Base-by-base conservation (phyloP, 2,888 invertebrate genomes). In the Anaspis maculata region DNA sequence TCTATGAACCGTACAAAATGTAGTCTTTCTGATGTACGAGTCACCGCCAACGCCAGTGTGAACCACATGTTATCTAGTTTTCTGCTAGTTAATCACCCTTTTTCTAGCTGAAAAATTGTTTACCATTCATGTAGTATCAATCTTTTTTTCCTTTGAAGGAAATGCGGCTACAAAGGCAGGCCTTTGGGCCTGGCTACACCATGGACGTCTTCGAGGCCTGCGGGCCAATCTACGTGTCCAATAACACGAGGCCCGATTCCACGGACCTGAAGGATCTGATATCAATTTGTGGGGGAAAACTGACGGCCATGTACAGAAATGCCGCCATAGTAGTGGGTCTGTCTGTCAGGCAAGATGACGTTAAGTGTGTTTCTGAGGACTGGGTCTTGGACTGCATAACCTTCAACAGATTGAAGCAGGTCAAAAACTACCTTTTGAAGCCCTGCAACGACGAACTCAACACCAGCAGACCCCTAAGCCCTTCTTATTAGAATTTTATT, bases 371-470 rank as follows among this genome's bases (percentile, higher is more conserved):
- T 1, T 68, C 62, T 32, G 75, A 76, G 45, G 62, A 61, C 26
- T 81, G 80, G 80, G 57, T 80, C 13, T 61, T 80, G 30, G 80
- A 80, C 61, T 75, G 72, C 26, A 74, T 81, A 34, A 70, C 70
- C 1, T 62, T 66, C 15, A 73, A 75, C 51, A 68, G 69, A 46
- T 44, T 70, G 28, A 68, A 71, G 49, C 61, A 64, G 25, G 48
- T 69, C 30, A 57, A 61, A 3, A 66, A 67, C 41, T 76, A 76
- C 49, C 32, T 49, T 4, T 30, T 51, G 27, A 30, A 5, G 7
- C 11, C 25, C n/a, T n/a, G n/a, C n/a, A n/a, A n/a, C n/a, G n/a
- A n/a, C n/a, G n/a, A n/a, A n/a, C n/a, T n/a, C n/a, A n/a, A n/a
- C n/a, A n/a, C n/a, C n/a, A n/a, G n/a, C n/a, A n/a, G n/a, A n/a